Base-by-base conservation (phyloP, 1,140 invertebrate species). In the Neomicropteryx cornuta region DNA sequence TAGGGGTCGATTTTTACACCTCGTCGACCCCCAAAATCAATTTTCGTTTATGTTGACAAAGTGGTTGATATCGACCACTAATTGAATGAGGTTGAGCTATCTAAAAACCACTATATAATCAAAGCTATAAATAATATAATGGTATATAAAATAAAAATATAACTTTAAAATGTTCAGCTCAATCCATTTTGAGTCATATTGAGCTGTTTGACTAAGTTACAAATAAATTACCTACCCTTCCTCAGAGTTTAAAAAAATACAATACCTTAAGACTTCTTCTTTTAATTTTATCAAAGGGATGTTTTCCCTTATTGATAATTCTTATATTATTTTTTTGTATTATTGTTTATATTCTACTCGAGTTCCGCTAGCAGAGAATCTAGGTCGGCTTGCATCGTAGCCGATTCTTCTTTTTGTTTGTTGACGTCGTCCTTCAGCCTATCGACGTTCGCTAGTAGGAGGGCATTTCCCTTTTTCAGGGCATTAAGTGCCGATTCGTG, bases 391-490 rank as follows among this genome's bases (percentile, higher is more conserved):
- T 89, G 79, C 18, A 91, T 58, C 18, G 70, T 67, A 10, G 76
- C 57, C 18, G 83, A 84, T 57, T 81, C 74, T 50, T 87, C 83
- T 52, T 81, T 77, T 46, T 87, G 83, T 54, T 84, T 84, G 32
- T 76, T 75, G 31, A 89, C 71, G 55, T 87, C 83, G 52, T 91
- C 87, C 60, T 87, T 85, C 21, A 88, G 61, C 51, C 83, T 70
- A 57, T 90, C 87, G 2, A 87, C 81, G 54, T 87, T 88, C 3
- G 84, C 81, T 62, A 87, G 85, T 5, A 89, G 63, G 43, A 89
- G 70, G 47, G 86, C 83, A 52, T 89, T 89, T 42, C 84, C 85
- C 54, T 90, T 89, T 59, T 86, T 87, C 46, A 88, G 62, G 1
- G 83, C 81, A 18, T 77, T 72, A 1, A 89, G 61, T 39, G 81